Evolutionary conservation across 1,140 invertebrate species (phyloP).

Genomic region (Solenopsis fugax): DNA sequence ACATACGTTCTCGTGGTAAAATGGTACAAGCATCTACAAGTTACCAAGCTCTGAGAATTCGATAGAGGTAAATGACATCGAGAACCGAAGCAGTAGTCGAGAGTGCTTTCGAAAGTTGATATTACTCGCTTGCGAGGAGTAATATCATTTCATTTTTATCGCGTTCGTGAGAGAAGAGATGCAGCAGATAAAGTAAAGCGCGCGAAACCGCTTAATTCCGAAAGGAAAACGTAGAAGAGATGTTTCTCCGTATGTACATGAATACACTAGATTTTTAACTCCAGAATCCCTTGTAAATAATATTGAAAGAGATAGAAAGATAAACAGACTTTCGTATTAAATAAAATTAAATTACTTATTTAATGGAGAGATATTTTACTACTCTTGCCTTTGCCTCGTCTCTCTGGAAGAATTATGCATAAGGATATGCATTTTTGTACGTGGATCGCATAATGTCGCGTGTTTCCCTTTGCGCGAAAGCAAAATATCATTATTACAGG

Average conservation of each 20-base stretch:
- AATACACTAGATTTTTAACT: constrained; percentile 21
- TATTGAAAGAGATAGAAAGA: background rate
- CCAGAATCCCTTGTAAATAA: background rate
- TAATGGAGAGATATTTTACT: constrained; percentile 17
- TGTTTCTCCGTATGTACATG: background rate
- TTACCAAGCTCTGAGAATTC: constrained; percentile 26
- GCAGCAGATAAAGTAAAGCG: constrained; percentile 12
- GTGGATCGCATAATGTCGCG: constrained; percentile 7
- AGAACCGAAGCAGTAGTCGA: constrained; percentile 43
- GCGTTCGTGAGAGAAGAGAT: background rate
- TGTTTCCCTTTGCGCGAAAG: constrained; percentile 36
- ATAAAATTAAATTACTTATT: constrained; percentile 23
- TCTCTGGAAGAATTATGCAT: constrained; percentile 23
- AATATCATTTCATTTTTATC: constrained; percentile 56
- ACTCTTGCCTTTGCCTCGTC: background rate
- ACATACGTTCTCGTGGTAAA: constrained; percentile 46
- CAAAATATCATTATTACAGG: constrained; percentile 40
- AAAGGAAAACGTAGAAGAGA: constrained; percentile 25
- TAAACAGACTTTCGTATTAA: background rate
- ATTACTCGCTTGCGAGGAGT: constrained; percentile 42
- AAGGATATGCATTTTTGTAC: constrained; percentile 27
- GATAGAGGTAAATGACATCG: constrained; percentile 25
- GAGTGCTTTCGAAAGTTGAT: constrained; percentile 47
- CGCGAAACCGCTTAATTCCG: constrained; percentile 31
- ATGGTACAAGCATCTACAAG: constrained; percentile 46